Evolutionary conservation across 2,797 vertebrate genomes (phyloP), one percentile per base, ranked within the genome.

Genomic region (Leptodactylus fallax): DNA sequence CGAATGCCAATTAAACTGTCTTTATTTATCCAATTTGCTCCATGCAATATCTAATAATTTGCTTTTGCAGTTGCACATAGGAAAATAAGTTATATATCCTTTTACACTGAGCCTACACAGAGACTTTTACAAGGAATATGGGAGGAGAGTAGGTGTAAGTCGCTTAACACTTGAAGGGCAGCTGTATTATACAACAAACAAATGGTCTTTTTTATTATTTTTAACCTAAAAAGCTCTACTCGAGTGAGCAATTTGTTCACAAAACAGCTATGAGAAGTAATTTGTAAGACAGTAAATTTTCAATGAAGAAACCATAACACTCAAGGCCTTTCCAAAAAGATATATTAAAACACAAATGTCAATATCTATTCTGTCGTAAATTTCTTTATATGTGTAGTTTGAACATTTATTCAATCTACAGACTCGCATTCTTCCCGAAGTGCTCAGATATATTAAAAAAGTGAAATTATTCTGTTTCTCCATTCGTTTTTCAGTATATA

Each of bases 351-450:
- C 85, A 91, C 92, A 94, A 95, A 92, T 87, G 91, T 87, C 90
- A 93, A 91, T 93, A 95, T 94, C 92, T 92, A 92, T 92, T 87
- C 92, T 86, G 92, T 92, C 92, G 93, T 95, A 95, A 94, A 94
- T 90, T 93, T 89, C 91, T 93, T 91, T 90, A 89, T 93, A 92
- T 92, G 92, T 90, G 90, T 25, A 82, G 90, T 91, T 92, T 90
- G 93, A 93, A 91, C 92, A 93, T 95, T 95, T 95, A 94, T 95
- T 95, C 92, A 92, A 92, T 94, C 82, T 87, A 90, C 92, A 92
- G 92, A 91, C 90, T 90, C 92, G 83, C 2, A 77, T 94, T 92
- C 92, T 93, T 95, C 85, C 90, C 90, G 86, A 94, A 93, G 92
- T 93, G 90, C 92, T 94, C 91, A 89, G 92, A 93, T 94, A 93